These are phyloP conservation scores for Myiozetetes cayanensis DNA, from an alignment of 2,113 vertebrate species.

Conservation along the genomic window DNA sequence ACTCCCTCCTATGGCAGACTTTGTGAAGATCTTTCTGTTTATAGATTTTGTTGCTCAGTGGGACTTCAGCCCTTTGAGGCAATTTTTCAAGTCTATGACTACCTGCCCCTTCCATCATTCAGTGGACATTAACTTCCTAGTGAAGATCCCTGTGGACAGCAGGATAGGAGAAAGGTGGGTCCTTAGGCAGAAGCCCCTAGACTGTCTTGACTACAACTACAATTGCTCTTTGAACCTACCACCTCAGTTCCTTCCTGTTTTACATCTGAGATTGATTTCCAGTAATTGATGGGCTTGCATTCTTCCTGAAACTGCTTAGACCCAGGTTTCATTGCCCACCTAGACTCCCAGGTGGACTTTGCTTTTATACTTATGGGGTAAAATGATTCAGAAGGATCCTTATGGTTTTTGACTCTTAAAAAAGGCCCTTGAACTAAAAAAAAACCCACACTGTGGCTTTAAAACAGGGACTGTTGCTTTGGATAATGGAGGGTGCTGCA, in stretches of 20 bases:
- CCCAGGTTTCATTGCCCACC: neutral
- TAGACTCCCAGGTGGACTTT: neutral
- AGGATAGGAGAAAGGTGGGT: neutral
- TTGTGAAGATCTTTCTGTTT: neutral
- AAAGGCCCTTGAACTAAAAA: neutral
- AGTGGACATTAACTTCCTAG: neutral
- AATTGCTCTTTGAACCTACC: neutral
- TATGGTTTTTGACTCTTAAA: neutral
- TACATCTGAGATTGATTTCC: neutral
- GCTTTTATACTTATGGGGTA: neutral
- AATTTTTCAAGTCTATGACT: neutral
- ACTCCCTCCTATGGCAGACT: constrained; percentile 28
- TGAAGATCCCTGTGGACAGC: neutral
- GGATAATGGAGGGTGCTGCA: neutral
- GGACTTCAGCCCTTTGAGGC: neutral
- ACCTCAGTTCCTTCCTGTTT: neutral
- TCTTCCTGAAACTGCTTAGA: neutral
- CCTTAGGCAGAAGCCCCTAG: neutral
- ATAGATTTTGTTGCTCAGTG: neutral
- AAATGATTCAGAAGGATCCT: neutral
- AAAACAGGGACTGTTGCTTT: neutral
- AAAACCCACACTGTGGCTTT: neutral
- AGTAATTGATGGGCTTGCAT: neutral
- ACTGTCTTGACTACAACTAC: neutral
- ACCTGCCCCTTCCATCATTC: neutral